Conservation (phyloP, 2,797 vertebrate genomes). For the Artibeus lituratus region DNA sequence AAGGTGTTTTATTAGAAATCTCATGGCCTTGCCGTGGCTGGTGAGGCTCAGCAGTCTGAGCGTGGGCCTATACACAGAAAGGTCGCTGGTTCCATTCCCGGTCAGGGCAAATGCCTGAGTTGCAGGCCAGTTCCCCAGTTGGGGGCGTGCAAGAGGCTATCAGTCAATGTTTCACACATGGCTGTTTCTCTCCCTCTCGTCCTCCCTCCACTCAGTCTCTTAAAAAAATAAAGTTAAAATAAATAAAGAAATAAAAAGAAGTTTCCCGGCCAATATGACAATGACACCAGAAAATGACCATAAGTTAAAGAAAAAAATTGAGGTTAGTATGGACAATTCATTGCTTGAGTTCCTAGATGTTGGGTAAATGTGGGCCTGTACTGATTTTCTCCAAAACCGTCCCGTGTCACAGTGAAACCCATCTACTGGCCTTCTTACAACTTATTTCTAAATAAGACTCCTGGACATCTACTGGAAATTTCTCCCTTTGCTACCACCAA, state of each 20-base stretch:
- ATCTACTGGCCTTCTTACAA: not conserved
- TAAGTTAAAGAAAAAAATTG: not conserved
- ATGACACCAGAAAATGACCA: not conserved
- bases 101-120: too few relatives aligned
- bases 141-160: too few relatives aligned
- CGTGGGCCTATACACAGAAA: too few relatives aligned
- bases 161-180: too few relatives aligned
- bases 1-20: not conserved
- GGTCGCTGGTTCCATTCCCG: too few relatives aligned
- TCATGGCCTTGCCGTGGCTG: not conserved
- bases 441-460: not conserved
- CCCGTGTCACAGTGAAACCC: not conserved
- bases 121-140: too few relatives aligned
- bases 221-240: too few relatives aligned
- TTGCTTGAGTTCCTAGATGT: not conserved
- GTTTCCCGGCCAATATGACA: not conserved
- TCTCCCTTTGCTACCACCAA: not conserved
- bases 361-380: not conserved
- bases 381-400: not conserved
- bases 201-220: too few relatives aligned
- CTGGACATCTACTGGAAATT: not conserved
- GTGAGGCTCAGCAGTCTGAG: too few relatives aligned
- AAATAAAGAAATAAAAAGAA: not conserved
- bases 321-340: not conserved
- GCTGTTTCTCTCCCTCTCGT: too few relatives aligned